These are phyloP conservation scores for Novumbra hubbsi DNA, from an alignment of 2,797 vertebrate genomes.

Conservation along the genomic window DNA sequence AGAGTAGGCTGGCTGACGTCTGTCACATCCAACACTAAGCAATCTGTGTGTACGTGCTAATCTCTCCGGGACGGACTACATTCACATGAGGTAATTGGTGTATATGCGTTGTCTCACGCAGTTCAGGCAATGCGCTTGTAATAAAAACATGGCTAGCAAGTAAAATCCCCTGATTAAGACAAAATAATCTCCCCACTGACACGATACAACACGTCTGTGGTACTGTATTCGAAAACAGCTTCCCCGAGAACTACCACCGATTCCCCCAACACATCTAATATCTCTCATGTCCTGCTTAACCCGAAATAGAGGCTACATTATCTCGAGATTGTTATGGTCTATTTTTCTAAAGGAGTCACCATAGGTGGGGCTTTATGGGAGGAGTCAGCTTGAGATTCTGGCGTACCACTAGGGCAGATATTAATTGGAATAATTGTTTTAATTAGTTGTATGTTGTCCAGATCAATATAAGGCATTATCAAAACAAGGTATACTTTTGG, in stretches of 20 bases:
- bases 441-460: neutral
- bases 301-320: neutral
- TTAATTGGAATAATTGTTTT: neutral
- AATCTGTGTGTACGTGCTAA: neutral
- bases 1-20: neutral
- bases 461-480: neutral
- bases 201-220: too few species aligned
- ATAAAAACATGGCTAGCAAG: neutral
- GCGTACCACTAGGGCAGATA: neutral
- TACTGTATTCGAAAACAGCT: too few species aligned
- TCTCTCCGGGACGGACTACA: too few species aligned
- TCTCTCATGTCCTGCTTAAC: neutral
- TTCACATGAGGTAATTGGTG: neutral
- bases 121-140: neutral
- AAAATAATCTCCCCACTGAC: too few species aligned
- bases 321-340: neutral
- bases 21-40: neutral
- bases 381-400: constrained; percentile 2
- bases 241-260: neutral
- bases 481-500: too few species aligned
- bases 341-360: neutral
- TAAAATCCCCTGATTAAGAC: neutral
- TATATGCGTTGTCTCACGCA: neutral
- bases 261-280: neutral
- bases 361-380: neutral